These are phyloP conservation scores for Reticulitermes speratus DNA, from an alignment of 1,140 invertebrate species.

Conservation along the genomic window DNA sequence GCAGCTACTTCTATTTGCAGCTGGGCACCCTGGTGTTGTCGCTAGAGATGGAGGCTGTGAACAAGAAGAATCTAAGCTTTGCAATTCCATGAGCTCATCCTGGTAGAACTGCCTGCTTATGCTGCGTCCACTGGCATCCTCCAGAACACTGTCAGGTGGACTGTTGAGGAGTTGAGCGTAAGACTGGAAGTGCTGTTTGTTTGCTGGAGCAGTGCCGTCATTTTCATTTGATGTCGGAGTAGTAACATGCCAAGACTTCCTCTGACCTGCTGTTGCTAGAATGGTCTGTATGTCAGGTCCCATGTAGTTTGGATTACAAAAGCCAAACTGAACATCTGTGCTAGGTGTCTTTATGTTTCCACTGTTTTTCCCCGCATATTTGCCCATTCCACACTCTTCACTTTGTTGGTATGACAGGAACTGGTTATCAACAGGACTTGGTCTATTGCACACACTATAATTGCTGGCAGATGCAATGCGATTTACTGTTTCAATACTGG, in stretches of 20 bases:
- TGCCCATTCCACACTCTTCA: background rate
- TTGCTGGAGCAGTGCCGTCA: background rate
- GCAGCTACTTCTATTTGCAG: background rate
- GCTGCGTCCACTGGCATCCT: conserved; percentile 49
- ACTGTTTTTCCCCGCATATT: background rate
- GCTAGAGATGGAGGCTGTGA: conserved; percentile 4
- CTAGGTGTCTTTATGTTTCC: conserved; percentile 24
- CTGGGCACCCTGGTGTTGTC: background rate
- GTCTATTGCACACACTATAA: conserved; percentile 42
- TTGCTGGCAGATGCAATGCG: conserved; percentile 55
- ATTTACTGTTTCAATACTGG: conserved; percentile 68
- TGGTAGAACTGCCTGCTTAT: conserved; percentile 38
- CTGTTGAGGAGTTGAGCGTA: conserved; percentile 54
- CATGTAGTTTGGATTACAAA: conserved; percentile 73
- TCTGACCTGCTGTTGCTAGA: conserved; percentile 41
- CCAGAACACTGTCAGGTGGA: conserved; percentile 54
- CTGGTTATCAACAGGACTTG: conserved; percentile 36
- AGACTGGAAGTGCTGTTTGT: conserved; percentile 23
- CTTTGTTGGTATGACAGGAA: background rate
- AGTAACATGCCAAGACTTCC: conserved; percentile 29
- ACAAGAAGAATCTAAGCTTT: conserved; percentile 8
- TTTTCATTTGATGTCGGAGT: conserved; percentile 9
- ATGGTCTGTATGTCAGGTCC: conserved; percentile 58
- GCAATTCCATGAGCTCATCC: conserved; percentile 31
- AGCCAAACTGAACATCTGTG: conserved; percentile 55